Conservation (phyloP, 2,113 vertebrate species). For the Heliornis fulica region DNA sequence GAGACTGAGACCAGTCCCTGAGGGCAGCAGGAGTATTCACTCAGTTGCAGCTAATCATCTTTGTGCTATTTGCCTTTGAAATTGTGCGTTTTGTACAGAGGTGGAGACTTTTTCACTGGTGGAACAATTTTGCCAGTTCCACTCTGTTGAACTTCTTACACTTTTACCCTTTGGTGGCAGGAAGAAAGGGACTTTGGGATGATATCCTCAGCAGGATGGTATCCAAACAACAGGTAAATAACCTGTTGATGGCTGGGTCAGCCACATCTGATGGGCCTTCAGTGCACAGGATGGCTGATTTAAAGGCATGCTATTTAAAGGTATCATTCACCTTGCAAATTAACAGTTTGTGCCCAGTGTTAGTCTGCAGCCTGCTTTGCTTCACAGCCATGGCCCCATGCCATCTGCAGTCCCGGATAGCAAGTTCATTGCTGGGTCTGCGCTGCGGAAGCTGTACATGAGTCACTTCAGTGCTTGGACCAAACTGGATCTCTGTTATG, state of each 20-base stretch:
- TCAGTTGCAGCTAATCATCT: background rate
- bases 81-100: background rate
- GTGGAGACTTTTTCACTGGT: background rate
- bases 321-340: background rate
- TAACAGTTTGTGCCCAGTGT: background rate
- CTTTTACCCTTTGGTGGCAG: background rate
- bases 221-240: background rate
- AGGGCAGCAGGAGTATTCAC: background rate
- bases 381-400: background rate
- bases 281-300: background rate
- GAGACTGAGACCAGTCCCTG: accelerated
- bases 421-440: background rate
- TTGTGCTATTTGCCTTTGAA: background rate
- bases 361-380: background rate
- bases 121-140: background rate
- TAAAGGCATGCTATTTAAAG: background rate
- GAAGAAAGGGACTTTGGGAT: background rate
- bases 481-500: background rate
- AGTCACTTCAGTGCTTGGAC: background rate
- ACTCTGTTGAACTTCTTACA: background rate
- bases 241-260: background rate
- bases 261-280: background rate
- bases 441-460: accelerated
- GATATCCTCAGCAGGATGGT: background rate
- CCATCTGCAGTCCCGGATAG: background rate